phyloP scores from a whole-genome alignment of 2,113 vertebrate genomes.

The Ophthalmolycus amberensis region DNA sequence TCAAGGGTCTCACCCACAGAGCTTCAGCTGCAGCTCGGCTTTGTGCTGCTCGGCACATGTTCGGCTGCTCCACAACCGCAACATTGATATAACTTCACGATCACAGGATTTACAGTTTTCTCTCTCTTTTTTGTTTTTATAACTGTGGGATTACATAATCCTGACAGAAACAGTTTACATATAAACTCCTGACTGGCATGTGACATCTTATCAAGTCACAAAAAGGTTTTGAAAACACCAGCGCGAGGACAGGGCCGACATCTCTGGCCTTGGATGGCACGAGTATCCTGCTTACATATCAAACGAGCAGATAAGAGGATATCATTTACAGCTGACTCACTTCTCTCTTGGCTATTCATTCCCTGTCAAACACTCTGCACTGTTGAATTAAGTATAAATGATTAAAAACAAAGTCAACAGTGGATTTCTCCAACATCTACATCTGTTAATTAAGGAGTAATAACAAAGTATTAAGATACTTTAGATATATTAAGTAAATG shows the following conservation, averaged over 20 bases:
- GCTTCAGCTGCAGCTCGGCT: constrained; percentile 27
- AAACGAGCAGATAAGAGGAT: constrained; percentile 21
- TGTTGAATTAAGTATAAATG: constrained; percentile 22
- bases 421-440: neutral
- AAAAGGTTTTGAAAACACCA: constrained; percentile 44
- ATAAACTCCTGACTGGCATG: constrained; percentile 38
- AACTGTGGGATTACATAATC: neutral
- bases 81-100: constrained; percentile 15
- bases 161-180: constrained; percentile 39
- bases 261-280: constrained; percentile 23
- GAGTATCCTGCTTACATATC: constrained; percentile 34
- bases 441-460: neutral
- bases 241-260: neutral
- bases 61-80: constrained; percentile 22
- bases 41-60: constrained; percentile 21
- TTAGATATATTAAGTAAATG: neutral
- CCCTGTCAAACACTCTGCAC: constrained; percentile 17
- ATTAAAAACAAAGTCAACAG: constrained; percentile 27
- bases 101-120: constrained; percentile 29
- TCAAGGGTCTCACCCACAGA: constrained; percentile 28
- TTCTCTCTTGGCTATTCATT: constrained; percentile 5
- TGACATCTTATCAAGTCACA: constrained; percentile 6
- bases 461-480: neutral
- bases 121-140: constrained; percentile 10
- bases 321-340: constrained; percentile 17